Base-by-base conservation (phyloP, 2,888 invertebrate genomes). In the Patella ulyssiponensis region DNA sequence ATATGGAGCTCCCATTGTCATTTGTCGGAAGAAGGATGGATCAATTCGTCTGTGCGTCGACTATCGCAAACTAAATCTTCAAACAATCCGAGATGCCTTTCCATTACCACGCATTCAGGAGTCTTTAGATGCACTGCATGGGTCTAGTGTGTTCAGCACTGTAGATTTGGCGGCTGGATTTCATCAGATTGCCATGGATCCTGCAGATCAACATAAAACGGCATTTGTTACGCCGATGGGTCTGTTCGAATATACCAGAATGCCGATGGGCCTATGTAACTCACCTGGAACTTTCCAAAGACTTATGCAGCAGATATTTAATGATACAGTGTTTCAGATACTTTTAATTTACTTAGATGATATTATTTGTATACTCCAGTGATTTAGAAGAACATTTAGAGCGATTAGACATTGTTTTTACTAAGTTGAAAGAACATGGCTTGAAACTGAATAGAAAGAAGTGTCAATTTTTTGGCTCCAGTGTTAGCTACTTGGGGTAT, bases 401-500 rank as follows among this genome's bases (percentile, higher is more conserved):
- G 54, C 74, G 81, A 56, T 53, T 80, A n/a, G 75, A 80, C 17
- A 44, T 71, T 51, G 80, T 80, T 1, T 80, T 80, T 33, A n/a
- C 71, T 54, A 73, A 71, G 23, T 53, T 81, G 53, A 71, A 72
- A 51, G 56, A 80, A 54, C 74, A 78, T 58, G 78, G 77, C 11
- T 53, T 83, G n/a, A 77, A 80, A 56, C 44, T 80, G 71, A 79
- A 81, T 69, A 56, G 56, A 53, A 56, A 27, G 27, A 81, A 82
- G 69, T 83, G 80, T 58, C 73, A 80, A 23, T 78, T 81, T 58
- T 82, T 83, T 23, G 76, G 77, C 71, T 72, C 17, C 4, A 44
- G 77, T 73, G 81, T 81, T 0, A 77, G 69, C 14, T 83, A 78
- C 73, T 71, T 81, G 33, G 83, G 83, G 1, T 80, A 83, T 71